A percentile compares a stretch with the other conserved stretches of the same genome.
Evolutionary conservation across 2,888 invertebrate genomes (phyloP).

Genomic region (Hemistola chrysoprasaria): DNA sequence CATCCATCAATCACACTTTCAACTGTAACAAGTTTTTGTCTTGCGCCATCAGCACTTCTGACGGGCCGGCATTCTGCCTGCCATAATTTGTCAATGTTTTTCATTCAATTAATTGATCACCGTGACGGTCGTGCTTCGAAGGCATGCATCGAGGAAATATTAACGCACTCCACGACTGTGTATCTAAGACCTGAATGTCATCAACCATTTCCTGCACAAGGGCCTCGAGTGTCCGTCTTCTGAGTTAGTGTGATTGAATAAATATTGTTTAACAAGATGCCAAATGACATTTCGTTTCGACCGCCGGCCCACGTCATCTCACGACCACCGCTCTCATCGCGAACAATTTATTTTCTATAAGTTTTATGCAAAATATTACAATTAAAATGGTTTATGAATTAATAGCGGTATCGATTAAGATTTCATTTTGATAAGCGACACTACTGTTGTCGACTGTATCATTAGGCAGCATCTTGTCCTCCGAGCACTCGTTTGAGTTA

Average conservation of each 20-base stretch:
- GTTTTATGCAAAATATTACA: constrained; percentile 71
- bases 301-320: constrained; percentile 57
- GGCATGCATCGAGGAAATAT: constrained; percentile 53
- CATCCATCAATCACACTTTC: constrained; percentile 76
- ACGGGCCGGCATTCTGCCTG: constrained; percentile 54
- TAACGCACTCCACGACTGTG: constrained; percentile 64
- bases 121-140: constrained; percentile 40
- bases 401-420: constrained; percentile 71
- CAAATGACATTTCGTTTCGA: constrained; percentile 73
- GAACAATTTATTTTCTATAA: constrained; percentile 67
- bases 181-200: constrained; percentile 73
- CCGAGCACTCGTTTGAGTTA: constrained; percentile 47
- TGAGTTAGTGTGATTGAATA: constrained; percentile 70
- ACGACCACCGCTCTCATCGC: constrained; percentile 52
- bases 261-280: constrained; percentile 75
- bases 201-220: constrained; percentile 73
- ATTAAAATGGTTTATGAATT: constrained; percentile 75
- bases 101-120: constrained; percentile 69
- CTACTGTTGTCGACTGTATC: constrained; percentile 59
- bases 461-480: constrained; percentile 54
- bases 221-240: constrained; percentile 69
- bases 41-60: constrained; percentile 51
- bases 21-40: constrained; percentile 74
- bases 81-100: constrained; percentile 73
- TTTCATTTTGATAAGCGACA: constrained; percentile 71